phyloP scores from a whole-genome alignment of 2,888 invertebrate genomes.

The Apodemia mormo region DNA sequence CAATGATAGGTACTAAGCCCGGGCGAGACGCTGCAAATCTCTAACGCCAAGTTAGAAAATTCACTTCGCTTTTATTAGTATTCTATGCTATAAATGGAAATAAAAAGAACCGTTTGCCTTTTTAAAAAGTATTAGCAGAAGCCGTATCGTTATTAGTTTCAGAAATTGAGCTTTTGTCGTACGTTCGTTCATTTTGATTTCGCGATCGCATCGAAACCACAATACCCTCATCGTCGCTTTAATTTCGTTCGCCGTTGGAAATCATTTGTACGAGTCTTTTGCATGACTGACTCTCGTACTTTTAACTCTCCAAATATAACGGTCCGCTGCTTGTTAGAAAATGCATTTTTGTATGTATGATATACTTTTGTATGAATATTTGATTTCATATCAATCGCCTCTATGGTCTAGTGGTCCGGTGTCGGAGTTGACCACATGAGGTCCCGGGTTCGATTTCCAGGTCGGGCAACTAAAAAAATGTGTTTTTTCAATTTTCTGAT shows the following conservation, averaged over 20 bases:
- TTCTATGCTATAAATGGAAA: too few species aligned
- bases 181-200: slow-evolving; percentile 1
- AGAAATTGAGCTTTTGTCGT: slow-evolving; percentile 4
- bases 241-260: slow-evolving; percentile 9
- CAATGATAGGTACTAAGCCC: too few species aligned
- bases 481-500: too few species aligned
- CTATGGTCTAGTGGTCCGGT: too few species aligned
- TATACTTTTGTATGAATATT: too few species aligned
- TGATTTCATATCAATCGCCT: too few species aligned
- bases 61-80: too few species aligned
- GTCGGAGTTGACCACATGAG: too few species aligned
- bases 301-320: slow-evolving; percentile 1
- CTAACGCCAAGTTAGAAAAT: too few species aligned
- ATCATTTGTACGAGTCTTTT: slow-evolving; percentile 6
- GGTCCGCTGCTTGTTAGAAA: not conserved
- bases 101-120: not conserved
- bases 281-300: slow-evolving; percentile 1
- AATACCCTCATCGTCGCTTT: slow-evolving; percentile 5
- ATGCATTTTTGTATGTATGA: not conserved
- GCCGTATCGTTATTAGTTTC: not conserved
- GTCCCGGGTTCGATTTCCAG: too few species aligned
- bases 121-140: not conserved
- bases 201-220: slow-evolving; percentile 6
- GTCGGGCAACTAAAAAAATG: too few species aligned
- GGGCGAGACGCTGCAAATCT: too few species aligned